Evolutionary conservation across 1,140 invertebrate genomes (phyloP).

Genomic region (Conus betulinus): DNA sequence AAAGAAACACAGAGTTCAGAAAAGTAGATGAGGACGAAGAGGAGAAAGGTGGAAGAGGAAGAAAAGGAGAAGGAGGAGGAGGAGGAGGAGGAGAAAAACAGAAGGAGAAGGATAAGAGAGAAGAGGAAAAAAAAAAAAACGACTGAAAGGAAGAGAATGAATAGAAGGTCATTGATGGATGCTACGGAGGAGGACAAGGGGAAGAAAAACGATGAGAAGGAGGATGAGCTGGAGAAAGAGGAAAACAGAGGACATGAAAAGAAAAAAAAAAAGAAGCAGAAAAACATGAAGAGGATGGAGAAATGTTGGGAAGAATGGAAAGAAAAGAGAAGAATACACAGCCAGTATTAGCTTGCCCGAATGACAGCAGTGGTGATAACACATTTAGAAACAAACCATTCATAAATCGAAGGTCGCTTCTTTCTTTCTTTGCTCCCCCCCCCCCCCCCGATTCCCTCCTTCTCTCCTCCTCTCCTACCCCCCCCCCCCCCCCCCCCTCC

Average conservation of each 20-base stretch:
- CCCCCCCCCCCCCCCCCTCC: no score
- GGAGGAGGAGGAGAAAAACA: not conserved
- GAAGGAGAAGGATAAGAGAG: not conserved
- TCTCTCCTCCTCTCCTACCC: no score
- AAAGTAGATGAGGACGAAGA: not conserved
- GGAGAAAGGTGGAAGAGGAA: not conserved
- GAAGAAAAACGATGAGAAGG: not conserved
- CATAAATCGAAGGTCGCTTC: no score
- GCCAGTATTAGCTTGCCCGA: no score
- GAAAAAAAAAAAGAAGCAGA: not conserved
- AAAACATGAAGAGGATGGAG: not conserved
- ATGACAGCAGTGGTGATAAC: no score
- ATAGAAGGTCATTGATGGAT: no score
- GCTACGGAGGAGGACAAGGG: no score
- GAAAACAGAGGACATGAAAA: not conserved
- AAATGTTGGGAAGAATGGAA: not conserved
- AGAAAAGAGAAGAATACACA: constrained; percentile 15
- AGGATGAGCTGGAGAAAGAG: not conserved
- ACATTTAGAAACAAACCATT: no score
- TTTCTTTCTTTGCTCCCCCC: no score
- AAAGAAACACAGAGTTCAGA: not conserved
- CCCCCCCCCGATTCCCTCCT: no score
- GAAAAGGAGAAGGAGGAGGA: not conserved
- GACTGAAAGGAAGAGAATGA: not conserved
- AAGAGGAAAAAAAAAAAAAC: not conserved